A percentile compares a stretch with the other conserved stretches of the same genome.
These are phyloP conservation scores for Barnardius zonarius DNA, from an alignment of 2,113 vertebrate species.

Conservation along the genomic window DNA sequence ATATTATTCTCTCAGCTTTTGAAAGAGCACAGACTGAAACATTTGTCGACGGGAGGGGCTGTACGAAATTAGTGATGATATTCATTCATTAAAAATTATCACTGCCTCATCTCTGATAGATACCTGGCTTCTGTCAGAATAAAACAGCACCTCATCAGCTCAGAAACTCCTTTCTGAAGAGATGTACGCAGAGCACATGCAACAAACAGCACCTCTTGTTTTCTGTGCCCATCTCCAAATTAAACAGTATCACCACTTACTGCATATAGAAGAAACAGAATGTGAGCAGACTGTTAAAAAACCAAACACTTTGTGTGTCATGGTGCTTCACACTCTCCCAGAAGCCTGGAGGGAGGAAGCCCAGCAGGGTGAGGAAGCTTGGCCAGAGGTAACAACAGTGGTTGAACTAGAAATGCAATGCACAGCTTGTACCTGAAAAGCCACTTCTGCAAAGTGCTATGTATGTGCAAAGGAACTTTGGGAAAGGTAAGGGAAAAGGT, in stretches of 20 bases:
- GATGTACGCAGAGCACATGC: fast-evolving
- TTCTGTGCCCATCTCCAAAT: not conserved
- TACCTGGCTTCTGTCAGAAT: not conserved
- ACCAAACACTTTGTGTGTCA: not conserved
- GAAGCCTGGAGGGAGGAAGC: not conserved
- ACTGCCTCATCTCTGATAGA: not conserved
- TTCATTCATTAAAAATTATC: not conserved
- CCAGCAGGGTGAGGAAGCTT: not conserved
- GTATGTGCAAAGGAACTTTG: not conserved
- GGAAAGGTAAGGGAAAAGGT: not conserved
- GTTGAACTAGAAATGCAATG: not conserved
- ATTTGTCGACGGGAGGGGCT: not conserved
- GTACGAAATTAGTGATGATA: not conserved
- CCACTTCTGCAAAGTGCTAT: not conserved
- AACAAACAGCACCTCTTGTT: not conserved
- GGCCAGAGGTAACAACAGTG: not conserved
- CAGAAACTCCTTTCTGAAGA: not conserved
- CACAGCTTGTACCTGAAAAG: not conserved
- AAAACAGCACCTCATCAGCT: not conserved
- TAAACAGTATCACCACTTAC: not conserved
- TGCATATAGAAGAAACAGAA: not conserved
- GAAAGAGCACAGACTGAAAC: not conserved
- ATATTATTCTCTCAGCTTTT: not conserved
- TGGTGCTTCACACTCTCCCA: not conserved
- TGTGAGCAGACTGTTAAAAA: not conserved